Conservation (phyloP, 2,113 vertebrate genomes). For the Puffinus mauretanicus region DNA sequence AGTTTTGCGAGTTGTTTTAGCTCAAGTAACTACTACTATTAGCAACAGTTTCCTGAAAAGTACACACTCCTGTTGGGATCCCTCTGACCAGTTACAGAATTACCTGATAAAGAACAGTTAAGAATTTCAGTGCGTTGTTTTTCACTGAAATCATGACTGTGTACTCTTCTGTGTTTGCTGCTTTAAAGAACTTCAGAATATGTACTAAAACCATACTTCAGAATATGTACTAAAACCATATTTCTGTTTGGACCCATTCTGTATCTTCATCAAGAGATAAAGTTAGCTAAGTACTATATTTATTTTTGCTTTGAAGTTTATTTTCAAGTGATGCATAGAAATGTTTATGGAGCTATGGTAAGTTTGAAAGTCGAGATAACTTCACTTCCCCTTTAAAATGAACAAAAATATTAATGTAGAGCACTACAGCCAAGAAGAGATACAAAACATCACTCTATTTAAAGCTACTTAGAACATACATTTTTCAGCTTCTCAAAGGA, state of each 20-base stretch:
- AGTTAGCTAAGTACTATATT: background rate
- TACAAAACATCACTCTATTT: background rate
- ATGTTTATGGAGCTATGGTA: background rate
- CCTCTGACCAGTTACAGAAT: background rate
- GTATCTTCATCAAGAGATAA: background rate
- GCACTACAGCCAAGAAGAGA: background rate
- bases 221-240: background rate
- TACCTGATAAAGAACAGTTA: background rate
- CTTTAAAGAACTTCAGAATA: background rate
- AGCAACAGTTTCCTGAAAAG: background rate
- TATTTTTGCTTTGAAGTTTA: background rate
- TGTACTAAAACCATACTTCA: background rate
- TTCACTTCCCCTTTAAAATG: background rate
- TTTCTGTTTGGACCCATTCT: background rate
- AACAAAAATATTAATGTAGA: background rate
- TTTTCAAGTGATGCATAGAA: background rate
- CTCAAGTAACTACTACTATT: background rate
- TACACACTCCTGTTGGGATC: background rate
- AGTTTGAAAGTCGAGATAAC: background rate
- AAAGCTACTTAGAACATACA: background rate
- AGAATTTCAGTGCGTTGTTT: background rate
- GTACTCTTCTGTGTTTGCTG: background rate
- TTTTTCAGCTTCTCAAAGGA: slow-evolving; percentile 8
- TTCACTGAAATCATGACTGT: background rate
- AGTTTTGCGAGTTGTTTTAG: background rate